A percentile compares a stretch with the other conserved stretches of the same genome.
Evolutionary conservation across 2,797 vertebrate genomes (phyloP).

Genomic region (Thamnophis elegans): DNA sequence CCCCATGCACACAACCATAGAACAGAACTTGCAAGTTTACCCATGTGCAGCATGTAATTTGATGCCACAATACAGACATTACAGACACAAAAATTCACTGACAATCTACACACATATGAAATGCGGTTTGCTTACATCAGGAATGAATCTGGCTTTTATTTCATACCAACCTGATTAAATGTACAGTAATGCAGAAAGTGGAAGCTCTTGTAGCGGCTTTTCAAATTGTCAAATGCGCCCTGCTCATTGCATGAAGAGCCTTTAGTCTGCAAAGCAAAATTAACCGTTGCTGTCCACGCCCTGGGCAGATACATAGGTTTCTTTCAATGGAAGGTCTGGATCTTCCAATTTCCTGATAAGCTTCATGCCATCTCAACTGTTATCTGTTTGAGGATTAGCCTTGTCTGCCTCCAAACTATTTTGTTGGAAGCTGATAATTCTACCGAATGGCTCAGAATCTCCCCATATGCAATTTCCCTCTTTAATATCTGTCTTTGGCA

Average conservation of each 20-base stretch:
- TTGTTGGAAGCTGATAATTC: not conserved
- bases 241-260: not conserved
- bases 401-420: not conserved
- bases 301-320: not conserved
- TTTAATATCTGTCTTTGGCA: not conserved
- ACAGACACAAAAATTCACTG: not conserved
- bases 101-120: not conserved
- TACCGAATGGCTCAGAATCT: not conserved
- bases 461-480: not conserved
- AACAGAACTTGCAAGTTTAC: not conserved
- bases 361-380: accelerated
- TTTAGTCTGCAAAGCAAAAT: not conserved
- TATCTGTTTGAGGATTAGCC: not conserved
- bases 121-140: not conserved
- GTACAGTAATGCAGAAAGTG: not conserved
- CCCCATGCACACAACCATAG: not conserved
- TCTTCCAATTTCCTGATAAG: conserved; percentile 42
- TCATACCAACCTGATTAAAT: conserved; percentile 13
- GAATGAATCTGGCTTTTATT: not conserved
- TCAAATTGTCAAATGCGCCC: not conserved
- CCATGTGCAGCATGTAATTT: not conserved
- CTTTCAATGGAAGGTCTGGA: not conserved
- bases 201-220: not conserved
- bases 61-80: not conserved
- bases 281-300: accelerated